Evolutionary conservation across 2,888 invertebrate species (phyloP).

Genomic region (Glyphotaelius pellucidus): DNA sequence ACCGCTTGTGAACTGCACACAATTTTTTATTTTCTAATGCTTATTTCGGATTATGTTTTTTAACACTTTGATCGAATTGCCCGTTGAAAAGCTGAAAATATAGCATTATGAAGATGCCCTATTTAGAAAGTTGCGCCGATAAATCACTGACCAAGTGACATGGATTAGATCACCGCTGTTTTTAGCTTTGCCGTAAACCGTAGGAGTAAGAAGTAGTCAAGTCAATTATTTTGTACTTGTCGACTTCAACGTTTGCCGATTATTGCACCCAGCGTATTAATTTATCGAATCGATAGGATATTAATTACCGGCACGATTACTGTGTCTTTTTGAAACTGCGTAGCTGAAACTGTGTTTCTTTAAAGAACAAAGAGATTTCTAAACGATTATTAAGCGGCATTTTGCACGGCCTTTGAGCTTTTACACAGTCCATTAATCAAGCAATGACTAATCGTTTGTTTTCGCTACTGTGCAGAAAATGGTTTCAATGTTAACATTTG

Average conservation of each 20-base stretch:
- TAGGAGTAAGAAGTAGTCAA: slow-evolving; percentile 36
- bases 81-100: not conserved
- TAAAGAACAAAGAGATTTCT: not conserved
- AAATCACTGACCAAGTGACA: slow-evolving; percentile 11
- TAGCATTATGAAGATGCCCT: not conserved
- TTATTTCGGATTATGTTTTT: not conserved
- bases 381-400: not conserved
- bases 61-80: not conserved
- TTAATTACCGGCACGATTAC: not conserved
- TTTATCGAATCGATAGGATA: not conserved
- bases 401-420: not conserved
- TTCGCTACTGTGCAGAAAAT: not conserved
- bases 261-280: not conserved
- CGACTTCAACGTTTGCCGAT: not conserved
- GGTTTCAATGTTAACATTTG: not conserved
- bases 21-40: no score
- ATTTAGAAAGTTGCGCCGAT: slow-evolving; percentile 6
- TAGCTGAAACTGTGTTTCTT: not conserved
- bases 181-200: slow-evolving; percentile 42
- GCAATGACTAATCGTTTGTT: slow-evolving; percentile 2
- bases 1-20: no score
- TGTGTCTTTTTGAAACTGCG: not conserved
- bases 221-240: slow-evolving; percentile 18
- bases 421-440: not conserved
- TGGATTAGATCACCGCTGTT: slow-evolving; percentile 59